Evolutionary conservation across 53 echinoderm and acorn worm species (phyloP).

Genomic region (Holothuria leucospilota): DNA sequence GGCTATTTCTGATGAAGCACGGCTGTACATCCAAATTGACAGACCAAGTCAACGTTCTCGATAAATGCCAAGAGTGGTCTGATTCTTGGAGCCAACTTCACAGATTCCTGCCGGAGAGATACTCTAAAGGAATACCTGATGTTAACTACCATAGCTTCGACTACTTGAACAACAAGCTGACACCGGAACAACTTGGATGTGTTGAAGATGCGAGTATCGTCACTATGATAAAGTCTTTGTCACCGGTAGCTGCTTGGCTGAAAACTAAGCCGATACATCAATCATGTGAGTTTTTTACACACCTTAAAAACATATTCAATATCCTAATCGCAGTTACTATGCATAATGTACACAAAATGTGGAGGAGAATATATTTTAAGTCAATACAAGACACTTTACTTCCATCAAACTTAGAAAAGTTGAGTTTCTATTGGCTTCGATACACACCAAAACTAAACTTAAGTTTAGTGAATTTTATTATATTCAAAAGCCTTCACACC

Average conservation of each 20-base stretch:
- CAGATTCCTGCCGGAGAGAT: not conserved
- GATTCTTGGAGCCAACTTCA: not conserved
- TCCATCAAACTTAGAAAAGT: too few species aligned
- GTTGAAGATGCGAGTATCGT: not conserved
- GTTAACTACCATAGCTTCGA: slow-evolving; percentile 5
- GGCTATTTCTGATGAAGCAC: not conserved
- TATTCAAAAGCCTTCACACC: too few species aligned
- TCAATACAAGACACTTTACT: too few species aligned
- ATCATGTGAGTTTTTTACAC: not conserved
- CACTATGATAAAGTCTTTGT: slow-evolving; percentile 29
- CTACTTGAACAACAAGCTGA: not conserved
- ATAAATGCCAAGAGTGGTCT: not conserved
- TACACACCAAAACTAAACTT: too few species aligned
- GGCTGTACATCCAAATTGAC: not conserved
- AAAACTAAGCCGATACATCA: not conserved
- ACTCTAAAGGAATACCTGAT: not conserved
- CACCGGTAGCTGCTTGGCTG: slow-evolving; percentile 24
- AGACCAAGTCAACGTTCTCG: slow-evolving; percentile 7
- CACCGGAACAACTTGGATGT: not conserved
- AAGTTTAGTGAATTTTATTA: too few species aligned
- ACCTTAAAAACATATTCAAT: too few species aligned
- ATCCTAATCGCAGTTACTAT: too few species aligned
- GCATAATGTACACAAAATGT: too few species aligned
- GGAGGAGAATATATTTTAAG: too few species aligned
- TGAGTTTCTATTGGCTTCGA: too few species aligned